Percentiles rank a stretch among this genome's conserved stretches.
These are phyloP conservation scores for Ridgeia piscesae DNA, from an alignment of 1,140 invertebrate genomes.

Conservation along the genomic window DNA sequence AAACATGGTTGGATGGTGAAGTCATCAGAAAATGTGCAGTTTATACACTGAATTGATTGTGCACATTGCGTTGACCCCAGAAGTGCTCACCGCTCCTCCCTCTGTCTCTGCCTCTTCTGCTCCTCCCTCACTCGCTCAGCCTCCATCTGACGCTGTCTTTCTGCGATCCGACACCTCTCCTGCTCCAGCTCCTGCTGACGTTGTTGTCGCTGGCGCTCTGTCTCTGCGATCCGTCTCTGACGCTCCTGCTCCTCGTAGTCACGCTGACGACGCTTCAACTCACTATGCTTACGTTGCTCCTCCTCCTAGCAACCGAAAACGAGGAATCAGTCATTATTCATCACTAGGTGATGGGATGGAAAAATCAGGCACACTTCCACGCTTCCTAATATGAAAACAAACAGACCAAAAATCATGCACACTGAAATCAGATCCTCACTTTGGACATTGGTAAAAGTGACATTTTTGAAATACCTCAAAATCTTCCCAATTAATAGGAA, in stretches of 20 bases:
- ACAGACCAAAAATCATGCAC: not conserved
- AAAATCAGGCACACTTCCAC: not conserved
- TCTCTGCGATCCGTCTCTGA: not conserved
- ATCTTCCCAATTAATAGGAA: too few relatives aligned
- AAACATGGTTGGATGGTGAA: too few relatives aligned
- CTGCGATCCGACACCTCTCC: constrained; percentile 35
- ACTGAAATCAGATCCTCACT: not conserved
- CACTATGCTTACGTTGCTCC: constrained; percentile 34
- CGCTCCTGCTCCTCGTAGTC: constrained; percentile 27
- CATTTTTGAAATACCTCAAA: too few relatives aligned
- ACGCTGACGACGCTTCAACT: constrained; percentile 37
- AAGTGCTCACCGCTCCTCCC: constrained; percentile 24
- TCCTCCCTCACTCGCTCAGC: constrained; percentile 32
- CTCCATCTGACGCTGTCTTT: constrained; percentile 36
- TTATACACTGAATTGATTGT: too few relatives aligned
- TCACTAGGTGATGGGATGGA: not conserved
- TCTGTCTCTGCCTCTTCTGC: constrained; percentile 35
- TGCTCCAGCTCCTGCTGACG: constrained; percentile 35
- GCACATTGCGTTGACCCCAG: too few relatives aligned
- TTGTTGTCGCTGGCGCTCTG: constrained; percentile 34
- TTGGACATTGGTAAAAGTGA: not conserved
- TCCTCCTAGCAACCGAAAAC: constrained; percentile 30
- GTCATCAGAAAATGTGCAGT: too few relatives aligned
- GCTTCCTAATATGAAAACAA: not conserved
- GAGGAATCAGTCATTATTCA: not conserved